These are phyloP conservation scores for Ellobius talpinus DNA, from an alignment of 2,113 vertebrate genomes.

Conservation along the genomic window DNA sequence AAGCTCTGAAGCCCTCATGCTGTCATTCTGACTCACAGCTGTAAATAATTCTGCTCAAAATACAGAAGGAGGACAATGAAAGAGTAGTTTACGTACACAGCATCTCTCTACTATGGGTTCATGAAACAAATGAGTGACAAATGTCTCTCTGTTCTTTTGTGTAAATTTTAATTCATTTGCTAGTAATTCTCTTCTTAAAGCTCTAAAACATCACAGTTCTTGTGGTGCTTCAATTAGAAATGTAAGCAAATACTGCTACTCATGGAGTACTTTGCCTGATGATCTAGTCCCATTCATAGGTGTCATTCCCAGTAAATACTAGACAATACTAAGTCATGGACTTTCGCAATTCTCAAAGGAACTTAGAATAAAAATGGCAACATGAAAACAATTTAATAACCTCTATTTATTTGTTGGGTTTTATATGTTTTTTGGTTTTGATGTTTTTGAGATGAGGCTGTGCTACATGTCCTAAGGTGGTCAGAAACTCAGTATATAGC, in stretches of 20 bases:
- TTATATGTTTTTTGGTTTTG: not conserved
- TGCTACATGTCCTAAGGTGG: not conserved
- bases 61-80: not conserved
- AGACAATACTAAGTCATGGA: not conserved
- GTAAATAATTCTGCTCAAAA: conserved; percentile 45
- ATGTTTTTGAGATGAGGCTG: not conserved
- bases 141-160: not conserved
- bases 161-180: not conserved
- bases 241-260: not conserved
- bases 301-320: not conserved
- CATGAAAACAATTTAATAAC: not conserved
- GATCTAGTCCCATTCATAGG: not conserved
- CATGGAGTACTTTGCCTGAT: not conserved
- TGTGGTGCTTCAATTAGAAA: not conserved
- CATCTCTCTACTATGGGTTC: not conserved
- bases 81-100: not conserved
- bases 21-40: conserved; percentile 60
- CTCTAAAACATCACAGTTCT: not conserved
- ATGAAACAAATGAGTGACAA: not conserved
- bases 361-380: not conserved
- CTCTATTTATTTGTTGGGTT: not conserved
- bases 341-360: not conserved
- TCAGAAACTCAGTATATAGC: not conserved
- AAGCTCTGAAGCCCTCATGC: conserved; percentile 55
- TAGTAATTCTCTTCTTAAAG: not conserved